Evolutionary conservation across 1,140 invertebrate species (phyloP).

Genomic region (Mesaphorura yosii): DNA sequence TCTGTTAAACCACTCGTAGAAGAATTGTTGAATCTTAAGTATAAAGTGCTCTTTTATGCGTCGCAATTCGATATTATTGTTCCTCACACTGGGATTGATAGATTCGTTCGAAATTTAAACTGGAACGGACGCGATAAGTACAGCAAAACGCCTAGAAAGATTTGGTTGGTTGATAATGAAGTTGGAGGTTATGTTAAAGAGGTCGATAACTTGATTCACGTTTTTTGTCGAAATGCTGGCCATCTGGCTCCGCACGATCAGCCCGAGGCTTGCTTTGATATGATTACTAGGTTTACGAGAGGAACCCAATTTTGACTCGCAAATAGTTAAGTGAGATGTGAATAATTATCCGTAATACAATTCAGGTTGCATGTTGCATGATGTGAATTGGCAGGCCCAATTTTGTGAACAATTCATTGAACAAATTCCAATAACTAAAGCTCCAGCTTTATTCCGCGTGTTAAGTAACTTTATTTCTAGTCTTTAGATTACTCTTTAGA

Average conservation of each 20-base stretch:
- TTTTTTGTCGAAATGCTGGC: conserved; percentile 40
- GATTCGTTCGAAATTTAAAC: conserved; percentile 38
- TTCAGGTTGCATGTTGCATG: too few relatives aligned
- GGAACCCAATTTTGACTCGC: neutral
- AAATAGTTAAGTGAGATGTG: too few relatives aligned
- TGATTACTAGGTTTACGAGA: conserved; percentile 42
- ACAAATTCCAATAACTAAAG: too few relatives aligned
- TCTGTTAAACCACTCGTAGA: conserved; percentile 27
- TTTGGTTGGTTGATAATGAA: conserved; percentile 28
- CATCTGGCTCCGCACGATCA: conserved; percentile 46
- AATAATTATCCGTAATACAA: too few relatives aligned
- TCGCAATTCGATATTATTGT: conserved; percentile 36
- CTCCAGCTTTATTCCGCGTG: too few relatives aligned
- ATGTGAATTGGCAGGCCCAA: too few relatives aligned
- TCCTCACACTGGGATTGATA: conserved; percentile 40
- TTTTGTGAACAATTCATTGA: too few relatives aligned
- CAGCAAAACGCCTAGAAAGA: conserved; percentile 10
- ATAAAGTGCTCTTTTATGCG: conserved; percentile 34
- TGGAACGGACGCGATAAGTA: conserved; percentile 35
- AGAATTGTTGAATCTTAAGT: conserved; percentile 29
- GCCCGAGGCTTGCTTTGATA: conserved; percentile 40
- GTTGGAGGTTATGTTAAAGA: conserved; percentile 39
- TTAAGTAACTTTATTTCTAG: too few relatives aligned
- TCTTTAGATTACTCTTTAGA: too few relatives aligned
- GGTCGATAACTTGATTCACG: conserved; percentile 40